Percentiles rank a stretch among this genome's conserved stretches.
Conservation (phyloP, 2,113 vertebrate species). For the Sylvia atricapilla region DNA sequence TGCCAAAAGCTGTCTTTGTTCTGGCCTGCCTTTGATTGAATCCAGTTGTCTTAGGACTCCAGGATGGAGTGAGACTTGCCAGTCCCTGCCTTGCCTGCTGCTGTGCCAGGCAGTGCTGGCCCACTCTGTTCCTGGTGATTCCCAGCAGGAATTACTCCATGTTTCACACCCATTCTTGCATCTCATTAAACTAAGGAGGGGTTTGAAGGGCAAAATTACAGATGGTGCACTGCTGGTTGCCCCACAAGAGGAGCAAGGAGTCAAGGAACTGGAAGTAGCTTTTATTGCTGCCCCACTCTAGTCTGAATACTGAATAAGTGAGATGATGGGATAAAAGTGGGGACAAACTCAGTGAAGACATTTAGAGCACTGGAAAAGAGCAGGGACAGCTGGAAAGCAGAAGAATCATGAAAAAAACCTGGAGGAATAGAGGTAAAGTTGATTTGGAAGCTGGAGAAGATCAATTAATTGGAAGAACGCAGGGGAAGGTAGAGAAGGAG, state of each 20-base stretch:
- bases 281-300: neutral
- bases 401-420: neutral
- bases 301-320: neutral
- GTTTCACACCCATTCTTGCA: rapidly evolving
- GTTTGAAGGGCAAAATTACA: neutral
- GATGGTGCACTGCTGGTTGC: neutral
- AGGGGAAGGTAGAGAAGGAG: neutral
- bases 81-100: neutral
- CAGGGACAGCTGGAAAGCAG: neutral
- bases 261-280: neutral
- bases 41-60: neutral
- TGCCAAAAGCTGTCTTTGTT: neutral
- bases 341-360: rapidly evolving
- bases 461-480: neutral
- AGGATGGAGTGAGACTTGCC: neutral
- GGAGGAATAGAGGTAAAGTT: neutral
- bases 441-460: neutral
- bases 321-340: neutral
- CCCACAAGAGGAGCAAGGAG: neutral
- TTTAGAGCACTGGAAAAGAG: neutral
- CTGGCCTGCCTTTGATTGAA: neutral
- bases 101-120: rapidly evolving
- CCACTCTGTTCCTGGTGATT: rapidly evolving
- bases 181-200: neutral
- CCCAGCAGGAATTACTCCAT: neutral